Conservation (phyloP, 2,888 invertebrate species). For the Lithophane socia region DNA sequence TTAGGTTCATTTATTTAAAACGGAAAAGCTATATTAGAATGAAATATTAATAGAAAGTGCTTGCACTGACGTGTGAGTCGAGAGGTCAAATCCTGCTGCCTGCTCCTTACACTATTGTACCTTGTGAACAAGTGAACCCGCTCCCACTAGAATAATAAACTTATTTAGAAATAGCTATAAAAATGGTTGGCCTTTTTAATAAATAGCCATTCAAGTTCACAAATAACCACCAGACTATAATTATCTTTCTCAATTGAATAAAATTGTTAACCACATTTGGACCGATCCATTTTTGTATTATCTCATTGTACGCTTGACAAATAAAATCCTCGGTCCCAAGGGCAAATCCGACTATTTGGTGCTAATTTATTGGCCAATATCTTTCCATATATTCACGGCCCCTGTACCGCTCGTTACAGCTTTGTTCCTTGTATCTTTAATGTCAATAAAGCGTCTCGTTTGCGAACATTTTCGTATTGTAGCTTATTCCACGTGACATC, state of each 20-base stretch:
- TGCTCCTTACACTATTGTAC: neutral
- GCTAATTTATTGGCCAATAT: conserved; percentile 52
- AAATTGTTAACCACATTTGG: conserved; percentile 10
- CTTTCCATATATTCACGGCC: conserved; percentile 32
- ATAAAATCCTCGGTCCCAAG: conserved; percentile 46
- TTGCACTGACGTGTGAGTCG: neutral
- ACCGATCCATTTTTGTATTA: conserved; percentile 29
- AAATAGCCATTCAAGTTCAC: neutral
- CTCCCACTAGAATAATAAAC: neutral
- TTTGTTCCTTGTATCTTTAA: conserved; percentile 37
- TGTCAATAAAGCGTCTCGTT: conserved; percentile 60
- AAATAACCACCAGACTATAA: conserved; percentile 16
- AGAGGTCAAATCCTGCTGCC: neutral
- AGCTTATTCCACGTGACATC: conserved; percentile 35
- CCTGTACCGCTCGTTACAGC: conserved; percentile 34
- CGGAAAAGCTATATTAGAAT: neutral
- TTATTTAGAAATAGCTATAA: neutral
- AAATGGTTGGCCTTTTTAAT: neutral
- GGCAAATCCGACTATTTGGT: conserved; percentile 49
- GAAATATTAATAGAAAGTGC: neutral
- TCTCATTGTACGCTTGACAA: conserved; percentile 50
- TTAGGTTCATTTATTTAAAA: neutral
- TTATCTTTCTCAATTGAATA: conserved; percentile 5
- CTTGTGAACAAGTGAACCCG: neutral
- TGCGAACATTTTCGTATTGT: conserved; percentile 24